Base-by-base conservation (phyloP, 1,140 invertebrate genomes). In the Cydia strobilella region DNA sequence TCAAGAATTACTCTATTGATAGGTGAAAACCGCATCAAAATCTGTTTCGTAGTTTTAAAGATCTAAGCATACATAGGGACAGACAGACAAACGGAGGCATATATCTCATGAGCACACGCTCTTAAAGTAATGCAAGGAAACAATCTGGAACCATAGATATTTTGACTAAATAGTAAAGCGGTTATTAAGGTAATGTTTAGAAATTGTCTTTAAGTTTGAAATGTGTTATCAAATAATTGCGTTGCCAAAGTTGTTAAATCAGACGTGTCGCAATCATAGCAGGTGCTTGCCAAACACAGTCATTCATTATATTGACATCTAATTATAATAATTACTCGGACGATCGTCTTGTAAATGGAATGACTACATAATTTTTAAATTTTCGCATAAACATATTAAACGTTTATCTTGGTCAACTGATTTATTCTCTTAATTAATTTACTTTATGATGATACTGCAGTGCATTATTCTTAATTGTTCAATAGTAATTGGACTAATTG, bases 221-320 rank as follows among this genome's bases (percentile, higher is more conserved):
- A 23, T 23, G 20, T 59, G 54, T 20, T 59, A 59, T 59, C 18
- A 59, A 59, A 23, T 51, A 51, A 6, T 39, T 59, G 65, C 31
- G 27, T 39, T 18, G 31, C 6, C n/a, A 35, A 13, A 39, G n/a
- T 69, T 7, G 25, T 7, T 69, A 69, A 31, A 69, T 39, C 31
- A 69, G 31, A 10, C n/a, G 23, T 69, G 65, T 69, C 65, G 65
- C 65, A 69, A 69, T 69, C 27, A 42, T 12, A 39, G 65, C 65
- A 69, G 65, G 65, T 69, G 65, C 18, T 31, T 31, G 65, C 65
- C 65, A 39, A 69, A 69, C 63, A 63, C 63, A 42, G 31, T 18
- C 31, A 69, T 69, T 35, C 65, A 69, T 69, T 69, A 69, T 69
- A 69, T 39, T 69, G 65, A 42, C 65, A 69, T 69, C 65, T 69